phyloP scores from a whole-genome alignment of 2,797 vertebrate species.

The Mastacembelus armatus region DNA sequence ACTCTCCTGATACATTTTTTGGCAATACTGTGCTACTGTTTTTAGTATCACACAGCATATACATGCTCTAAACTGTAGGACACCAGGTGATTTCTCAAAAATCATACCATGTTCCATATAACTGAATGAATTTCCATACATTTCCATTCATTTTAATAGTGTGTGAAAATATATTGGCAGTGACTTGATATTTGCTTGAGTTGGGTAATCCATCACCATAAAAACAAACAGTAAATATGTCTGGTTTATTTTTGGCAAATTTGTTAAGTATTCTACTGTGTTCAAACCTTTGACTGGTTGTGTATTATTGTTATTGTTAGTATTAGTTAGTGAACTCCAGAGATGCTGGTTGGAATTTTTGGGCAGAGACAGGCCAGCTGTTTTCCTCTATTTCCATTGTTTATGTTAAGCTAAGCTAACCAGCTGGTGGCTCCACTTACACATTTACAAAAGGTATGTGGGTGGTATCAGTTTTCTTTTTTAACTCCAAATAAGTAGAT shows the following conservation, averaged over 20 bases:
- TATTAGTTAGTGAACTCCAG: neutral
- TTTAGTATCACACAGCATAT: neutral
- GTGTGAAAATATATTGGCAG: constrained; percentile 28
- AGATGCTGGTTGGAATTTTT: neutral
- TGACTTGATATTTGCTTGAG: neutral
- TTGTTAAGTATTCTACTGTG: neutral
- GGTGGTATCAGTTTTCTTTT: neutral
- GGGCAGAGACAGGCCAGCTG: neutral
- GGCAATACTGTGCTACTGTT: neutral
- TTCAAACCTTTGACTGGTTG: too few relatives aligned
- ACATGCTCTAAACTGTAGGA: too few relatives aligned
- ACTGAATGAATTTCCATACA: constrained; percentile 11
- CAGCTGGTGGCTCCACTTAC: neutral
- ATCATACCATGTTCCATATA: neutral
- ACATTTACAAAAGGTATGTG: neutral
- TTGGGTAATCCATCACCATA: constrained; percentile 28
- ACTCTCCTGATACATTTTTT: neutral
- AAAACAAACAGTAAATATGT: constrained; percentile 5
- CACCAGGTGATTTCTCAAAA: neutral
- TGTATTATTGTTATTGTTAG: neutral
- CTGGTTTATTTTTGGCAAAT: constrained; percentile 27
- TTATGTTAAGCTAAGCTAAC: constrained; percentile 6
- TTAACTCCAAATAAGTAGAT: neutral
- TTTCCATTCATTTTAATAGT: constrained; percentile 18
- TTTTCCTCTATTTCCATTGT: constrained; percentile 3